These are phyloP conservation scores for Sinocyclocheilus grahami DNA, from an alignment of 2,113 vertebrate species.

Conservation along the genomic window DNA sequence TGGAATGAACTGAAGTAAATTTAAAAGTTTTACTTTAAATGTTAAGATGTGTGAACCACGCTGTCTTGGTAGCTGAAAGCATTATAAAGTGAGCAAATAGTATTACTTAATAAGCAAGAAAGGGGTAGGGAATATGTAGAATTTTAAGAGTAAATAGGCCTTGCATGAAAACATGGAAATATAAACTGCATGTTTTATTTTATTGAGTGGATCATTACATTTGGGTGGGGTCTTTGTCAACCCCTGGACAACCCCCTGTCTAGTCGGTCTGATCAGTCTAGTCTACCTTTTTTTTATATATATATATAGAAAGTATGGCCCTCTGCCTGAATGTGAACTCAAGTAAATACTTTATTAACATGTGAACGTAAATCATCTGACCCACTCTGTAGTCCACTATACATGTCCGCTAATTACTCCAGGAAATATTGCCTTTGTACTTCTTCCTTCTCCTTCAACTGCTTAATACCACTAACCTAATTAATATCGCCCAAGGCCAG, in stretches of 20 bases:
- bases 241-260: not conserved
- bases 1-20: not conserved
- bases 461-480: conserved; percentile 56
- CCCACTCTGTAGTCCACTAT: not conserved
- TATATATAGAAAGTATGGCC: not conserved
- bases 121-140: not conserved
- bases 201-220: not conserved
- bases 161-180: not conserved
- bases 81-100: not conserved
- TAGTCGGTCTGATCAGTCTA: not conserved
- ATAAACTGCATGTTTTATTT: not conserved
- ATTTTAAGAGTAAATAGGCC: not conserved
- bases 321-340: not conserved
- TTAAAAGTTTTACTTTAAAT: not conserved
- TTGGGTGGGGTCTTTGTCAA: not conserved
- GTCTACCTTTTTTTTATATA: not conserved
- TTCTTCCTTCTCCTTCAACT: conserved; percentile 54
- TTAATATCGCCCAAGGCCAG: conserved; percentile 58
- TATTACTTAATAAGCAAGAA: not conserved
- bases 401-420: not conserved
- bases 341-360: not conserved
- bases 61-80: not conserved
- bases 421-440: conserved; percentile 35
- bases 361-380: not conserved
- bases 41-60: not conserved